Base-by-base conservation (phyloP, 2,888 invertebrate genomes). In the Eristalinus sepulchralis region DNA sequence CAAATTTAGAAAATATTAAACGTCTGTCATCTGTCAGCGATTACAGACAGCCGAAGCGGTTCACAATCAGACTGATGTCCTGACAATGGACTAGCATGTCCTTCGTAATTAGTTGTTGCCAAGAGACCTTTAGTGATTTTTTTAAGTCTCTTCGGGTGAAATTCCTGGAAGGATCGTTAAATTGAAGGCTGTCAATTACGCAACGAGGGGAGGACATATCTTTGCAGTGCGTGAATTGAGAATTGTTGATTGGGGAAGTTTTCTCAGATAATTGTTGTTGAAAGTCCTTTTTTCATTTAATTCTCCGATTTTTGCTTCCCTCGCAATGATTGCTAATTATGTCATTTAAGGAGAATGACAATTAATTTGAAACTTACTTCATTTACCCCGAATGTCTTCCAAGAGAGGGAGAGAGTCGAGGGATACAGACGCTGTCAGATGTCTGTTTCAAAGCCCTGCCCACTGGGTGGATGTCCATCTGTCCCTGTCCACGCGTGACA, bases 1-100 rank as follows among this genome's bases (percentile, higher is more conserved):
- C 68, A 53, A 86, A 82, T 78, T 82, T 81, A 73, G 73, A 36
- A 86, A 82, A 75, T 82, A 78, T 86, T 75, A 64, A 82, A 83
- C 31, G 39, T 75, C 67, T 67, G 75, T 66, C 83, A 66, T 70
- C 64, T 68, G 81, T 77, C 67, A 81, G 63, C 68, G 68, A 64
- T n/a, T 60, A 68, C 10, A 27, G 8, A 34, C 22, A 10, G 17
- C 1, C 53, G 22, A 33, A 24, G 3, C n/a, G 11, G 59, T 13
- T 4, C 17, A 8, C 10, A 11, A 10, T 20, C 34, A 8, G n/a
- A 31, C 0, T 70, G 62, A 33, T 24, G n/a, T 64, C 47, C 8
- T 47, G 47, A 47, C 64, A 70, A n/a, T 55, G 3, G 55, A 55
- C 17, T 24, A 17, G 53, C 11, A 55, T 76, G 80, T 76, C 63